Percentiles rank a stretch among this genome's conserved stretches.
phyloP scores from a whole-genome alignment of 2,113 vertebrate species.

The Balaenoptera acutorostrata region DNA sequence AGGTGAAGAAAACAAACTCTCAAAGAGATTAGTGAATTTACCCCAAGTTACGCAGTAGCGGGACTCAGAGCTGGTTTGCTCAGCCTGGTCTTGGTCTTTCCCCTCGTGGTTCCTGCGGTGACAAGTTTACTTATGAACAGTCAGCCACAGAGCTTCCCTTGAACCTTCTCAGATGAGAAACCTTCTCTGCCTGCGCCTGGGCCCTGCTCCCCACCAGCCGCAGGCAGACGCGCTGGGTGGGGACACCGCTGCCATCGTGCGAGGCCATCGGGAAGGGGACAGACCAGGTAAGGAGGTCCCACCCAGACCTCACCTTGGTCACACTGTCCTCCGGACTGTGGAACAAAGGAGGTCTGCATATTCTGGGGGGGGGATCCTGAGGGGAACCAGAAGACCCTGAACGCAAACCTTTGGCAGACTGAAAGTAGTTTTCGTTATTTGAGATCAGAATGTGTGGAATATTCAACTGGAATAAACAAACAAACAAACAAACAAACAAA shows the following conservation, averaged over 20 bases:
- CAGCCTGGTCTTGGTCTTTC: too few species aligned
- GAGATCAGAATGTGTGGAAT: too few species aligned
- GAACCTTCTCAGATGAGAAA: background rate
- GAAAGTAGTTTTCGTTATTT: too few species aligned
- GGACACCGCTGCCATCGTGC: background rate
- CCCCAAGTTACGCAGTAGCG: background rate
- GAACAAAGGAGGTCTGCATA: rapidly evolving
- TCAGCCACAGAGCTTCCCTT: background rate
- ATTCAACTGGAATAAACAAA: background rate
- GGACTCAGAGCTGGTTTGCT: background rate
- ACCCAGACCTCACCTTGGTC: too few species aligned
- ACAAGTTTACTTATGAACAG: rapidly evolving
- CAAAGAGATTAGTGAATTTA: background rate
- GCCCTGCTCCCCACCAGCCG: background rate
- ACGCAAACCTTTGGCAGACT: too few species aligned
- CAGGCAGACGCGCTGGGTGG: background rate
- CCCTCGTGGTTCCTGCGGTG: rapidly evolving
- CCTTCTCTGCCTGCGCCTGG: too few species aligned
- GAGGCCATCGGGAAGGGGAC: background rate
- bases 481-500: too few species aligned
- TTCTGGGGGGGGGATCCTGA: background rate
- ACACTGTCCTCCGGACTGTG: background rate
- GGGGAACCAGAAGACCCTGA: background rate
- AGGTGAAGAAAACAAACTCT: background rate
- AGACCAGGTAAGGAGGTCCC: background rate